phyloP scores from a whole-genome alignment of 64 coral and sea anemone genomes.

The Dendronephthya gigantea region DNA sequence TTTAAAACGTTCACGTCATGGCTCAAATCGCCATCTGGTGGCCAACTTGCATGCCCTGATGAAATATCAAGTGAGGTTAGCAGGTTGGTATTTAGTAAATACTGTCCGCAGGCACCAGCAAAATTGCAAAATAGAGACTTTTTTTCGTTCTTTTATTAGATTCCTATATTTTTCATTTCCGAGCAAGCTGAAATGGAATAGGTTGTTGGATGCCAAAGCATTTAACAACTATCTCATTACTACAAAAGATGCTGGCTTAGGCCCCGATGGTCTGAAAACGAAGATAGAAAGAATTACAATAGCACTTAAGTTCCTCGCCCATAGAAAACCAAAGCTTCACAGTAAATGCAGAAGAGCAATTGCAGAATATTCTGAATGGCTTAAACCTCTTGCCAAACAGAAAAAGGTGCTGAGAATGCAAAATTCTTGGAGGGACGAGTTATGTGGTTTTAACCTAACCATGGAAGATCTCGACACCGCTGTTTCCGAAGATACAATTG shows the following conservation, averaged over 20 bases:
- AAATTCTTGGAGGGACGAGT: constrained; percentile 29
- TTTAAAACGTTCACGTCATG: no score
- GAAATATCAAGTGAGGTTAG: no score
- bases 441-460: constrained; percentile 18
- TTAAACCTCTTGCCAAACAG: constrained; percentile 24
- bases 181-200: no score
- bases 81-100: no score
- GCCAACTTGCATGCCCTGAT: no score
- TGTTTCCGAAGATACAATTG: constrained; percentile 18
- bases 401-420: constrained; percentile 26
- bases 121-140: no score
- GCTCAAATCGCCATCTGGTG: no score
- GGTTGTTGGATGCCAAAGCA: constrained; percentile 14
- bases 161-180: no score
- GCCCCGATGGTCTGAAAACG: constrained; percentile 33
- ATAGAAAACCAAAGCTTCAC: constrained; percentile 7
- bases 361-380: not conserved
- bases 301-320: constrained; percentile 22
- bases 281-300: constrained; percentile 12
- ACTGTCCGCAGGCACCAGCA: no score
- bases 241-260: constrained; percentile 22
- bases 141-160: no score
- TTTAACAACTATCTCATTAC: constrained; percentile 19
- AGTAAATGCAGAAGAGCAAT: no score
- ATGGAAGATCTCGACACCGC: constrained; percentile 22